Evolutionary conservation across 2,888 invertebrate species (phyloP), one percentile per base, ranked within the genome.

Genomic region (Heliconius sara): DNA sequence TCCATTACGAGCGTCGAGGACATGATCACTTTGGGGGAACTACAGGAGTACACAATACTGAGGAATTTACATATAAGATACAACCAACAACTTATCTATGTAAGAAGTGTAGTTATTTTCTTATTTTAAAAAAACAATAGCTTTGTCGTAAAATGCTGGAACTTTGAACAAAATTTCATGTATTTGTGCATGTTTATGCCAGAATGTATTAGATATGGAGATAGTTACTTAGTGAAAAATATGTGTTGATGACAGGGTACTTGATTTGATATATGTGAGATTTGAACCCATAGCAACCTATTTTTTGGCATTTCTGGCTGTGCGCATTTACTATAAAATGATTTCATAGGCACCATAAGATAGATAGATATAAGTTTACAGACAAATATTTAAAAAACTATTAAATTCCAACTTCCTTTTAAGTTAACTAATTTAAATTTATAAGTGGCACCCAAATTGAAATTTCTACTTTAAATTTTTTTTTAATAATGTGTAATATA

Each of bases 11-110:
- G 98, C 47, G 98, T 99, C 22, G 99, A 99, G 88, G 99, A 99
- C 90, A 99, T 99, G 99, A 99, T 99, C 85, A 97, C 97, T 57
- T 95, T 99, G 65, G 99, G 98, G 2, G 99, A 99, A 91, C 95
- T 99, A 70, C 98, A 99, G 90, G 99, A 99, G 89, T 98, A 98
- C 87, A 98, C 99, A 4, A 99, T 99, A 83, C 95, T 99, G 65
- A 96, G 98, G 79, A 99, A 99, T 93, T 96, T 99, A 79, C 97
- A 98, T 87, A 97, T 98, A 86, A 96, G 99, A 85, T 99, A 99
- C 92, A 97, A 96, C 86, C 97, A 97, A 86, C 97, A 98, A 91
- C 91, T 97, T 72, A 99, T 99, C 88, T 99, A 99, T 94, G 99
- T 99, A 95, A 97, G 98, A 95, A 78, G 65, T 63, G 72, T 47